Conservation (phyloP, 2,113 vertebrate species). For the Machaerirhynchus nigripectus region DNA sequence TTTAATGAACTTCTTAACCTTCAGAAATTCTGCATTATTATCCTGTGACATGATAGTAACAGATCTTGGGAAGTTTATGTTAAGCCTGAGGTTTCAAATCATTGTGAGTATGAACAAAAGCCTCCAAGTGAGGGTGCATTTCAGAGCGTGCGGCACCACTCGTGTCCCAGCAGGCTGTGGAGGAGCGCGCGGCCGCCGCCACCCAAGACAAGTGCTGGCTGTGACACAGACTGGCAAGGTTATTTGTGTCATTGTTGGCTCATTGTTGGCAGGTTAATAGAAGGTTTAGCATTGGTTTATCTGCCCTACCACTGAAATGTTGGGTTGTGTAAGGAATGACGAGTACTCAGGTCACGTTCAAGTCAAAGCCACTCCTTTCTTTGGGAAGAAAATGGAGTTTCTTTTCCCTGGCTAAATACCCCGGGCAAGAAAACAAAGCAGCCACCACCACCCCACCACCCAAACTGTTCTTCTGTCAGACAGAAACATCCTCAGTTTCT, state of each 20-base stretch:
- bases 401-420: neutral
- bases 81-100: neutral
- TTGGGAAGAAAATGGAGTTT: neutral
- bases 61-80: neutral
- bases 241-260: neutral
- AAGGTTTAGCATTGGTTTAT: neutral
- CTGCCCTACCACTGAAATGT: neutral
- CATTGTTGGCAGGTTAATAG: neutral
- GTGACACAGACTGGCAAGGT: neutral
- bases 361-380: neutral
- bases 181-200: accelerated
- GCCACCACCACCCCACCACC: neutral
- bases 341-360: neutral
- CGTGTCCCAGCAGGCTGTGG: neutral
- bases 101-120: neutral
- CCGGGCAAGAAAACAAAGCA: neutral
- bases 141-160: neutral
- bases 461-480: neutral
- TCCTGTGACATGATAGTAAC: neutral
- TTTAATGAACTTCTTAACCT: neutral
- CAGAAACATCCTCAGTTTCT: neutral
- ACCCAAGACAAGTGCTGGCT: neutral
- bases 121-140: neutral
- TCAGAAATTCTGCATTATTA: neutral
- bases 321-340: neutral